Evolutionary conservation across 2,113 vertebrate genomes (phyloP).

Genomic region (Antechinus flavipes): DNA sequence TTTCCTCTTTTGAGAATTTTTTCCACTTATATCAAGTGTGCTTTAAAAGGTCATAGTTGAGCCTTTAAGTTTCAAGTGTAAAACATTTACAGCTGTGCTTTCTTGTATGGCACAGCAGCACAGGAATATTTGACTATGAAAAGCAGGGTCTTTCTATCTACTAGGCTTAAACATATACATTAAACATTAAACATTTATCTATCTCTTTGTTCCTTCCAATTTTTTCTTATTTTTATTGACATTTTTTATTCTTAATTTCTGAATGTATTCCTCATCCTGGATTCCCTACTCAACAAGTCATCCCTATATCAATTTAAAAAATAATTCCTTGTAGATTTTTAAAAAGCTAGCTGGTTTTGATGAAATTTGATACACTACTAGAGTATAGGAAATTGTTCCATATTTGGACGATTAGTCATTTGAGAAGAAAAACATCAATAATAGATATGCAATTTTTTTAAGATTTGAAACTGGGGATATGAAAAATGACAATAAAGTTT

Average conservation of each 20-base stretch:
- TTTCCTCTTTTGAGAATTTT: slow-evolving; percentile 33
- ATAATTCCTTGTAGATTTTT: background rate
- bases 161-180: background rate
- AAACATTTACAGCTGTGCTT: background rate
- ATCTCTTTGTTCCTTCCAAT: background rate
- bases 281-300: background rate
- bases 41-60: slow-evolving; percentile 4
- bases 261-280: background rate
- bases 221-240: background rate
- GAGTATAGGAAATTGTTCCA: background rate
- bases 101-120: slow-evolving; percentile 32
- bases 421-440: background rate
- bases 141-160: slow-evolving; percentile 23
- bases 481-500: background rate
- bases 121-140: background rate
- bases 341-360: slow-evolving; percentile 25
- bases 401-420: background rate
- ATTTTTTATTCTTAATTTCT: background rate
- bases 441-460: background rate
- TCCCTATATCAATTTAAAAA: background rate
- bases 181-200: background rate
- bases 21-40: slow-evolving; percentile 33
- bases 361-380: slow-evolving; percentile 23
- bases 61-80: slow-evolving; percentile 41
- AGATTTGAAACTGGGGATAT: background rate